Evolutionary conservation across 2,888 invertebrate species (phyloP), one percentile per base, ranked within the genome.

Genomic region (Phorcus lineatus): DNA sequence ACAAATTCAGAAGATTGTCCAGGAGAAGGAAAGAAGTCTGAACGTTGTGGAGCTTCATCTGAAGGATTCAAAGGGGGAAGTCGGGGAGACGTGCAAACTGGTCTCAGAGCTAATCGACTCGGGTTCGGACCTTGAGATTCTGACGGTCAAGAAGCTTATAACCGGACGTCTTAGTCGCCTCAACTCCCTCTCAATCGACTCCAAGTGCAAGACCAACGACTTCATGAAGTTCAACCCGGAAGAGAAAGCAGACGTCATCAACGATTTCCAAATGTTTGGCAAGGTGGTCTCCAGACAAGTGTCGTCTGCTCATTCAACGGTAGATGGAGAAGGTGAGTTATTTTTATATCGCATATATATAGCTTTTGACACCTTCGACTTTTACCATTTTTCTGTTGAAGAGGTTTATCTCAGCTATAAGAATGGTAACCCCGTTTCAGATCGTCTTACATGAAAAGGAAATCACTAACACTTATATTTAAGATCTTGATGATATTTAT

Each of bases 191-290:
- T 24, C 80, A 1, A 47, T 31, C 22, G 66, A 77, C 11, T 74
- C 74, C 24, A 77, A 75, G 47, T 19, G 24, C 13, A 36, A 40
- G 28, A 47, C 74, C 74, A 74, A 47, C 55, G 77, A 77, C 9
- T 77, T 79, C 53, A 16, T 83, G 40, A 77, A 62, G 31, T 81
- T 81, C 36, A 53, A 52, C 28, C 78, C 80, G 7, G 31, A 77
- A 1, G 80, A 81, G 57, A 66, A 77, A 36, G 80, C 80, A 36
- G 77, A 82, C 19, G 66, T 82, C 53, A 79, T 83, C 78, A 80
- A 82, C 79, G 79, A 79, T 28, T 83, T 83, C 31, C 83, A 83
- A 53, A 82, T 83, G 81, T 83, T 78, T 28, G 83, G 83, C 9
- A 66, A 55, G 70, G 79, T 83, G n/a, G 62, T 81, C 52, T 75